Base-by-base conservation (phyloP, 2,888 invertebrate species). In the Ernsta delagoae region DNA sequence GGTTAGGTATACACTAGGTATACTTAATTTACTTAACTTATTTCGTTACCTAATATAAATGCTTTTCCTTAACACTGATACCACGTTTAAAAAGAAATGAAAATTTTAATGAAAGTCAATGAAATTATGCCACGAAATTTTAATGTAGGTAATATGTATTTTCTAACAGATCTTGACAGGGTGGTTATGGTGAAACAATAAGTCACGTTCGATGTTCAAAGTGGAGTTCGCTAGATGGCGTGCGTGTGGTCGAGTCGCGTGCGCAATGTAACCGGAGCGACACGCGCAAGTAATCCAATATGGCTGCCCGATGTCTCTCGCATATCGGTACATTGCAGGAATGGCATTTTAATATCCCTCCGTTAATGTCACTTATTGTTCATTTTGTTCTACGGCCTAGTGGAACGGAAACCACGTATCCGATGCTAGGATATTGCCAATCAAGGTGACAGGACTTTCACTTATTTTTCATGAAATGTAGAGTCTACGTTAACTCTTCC, bases 171-270 rank as follows among this genome's bases (percentile, higher is more conserved):
- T 9, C n/a, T 50, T 50, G 48, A 62, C 57, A 62, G 50, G 62
- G 68, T 54, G 68, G 57, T 62, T 68, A 62, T 57, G 62, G 56
- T 57, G 62, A 57, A 68, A 68, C 68, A 57, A 68, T 68, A 74
- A 80, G 79, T 82, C 83, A 81, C 83, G 83, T 82, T 79, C 77
- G 79, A 80, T 84, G 81, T 80, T 80, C 79, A 78, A 81, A 79
- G 79, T 81, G 73, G 75, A 74, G 75, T 75, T 75, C 82, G 77
- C 82, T 89, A 91, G 90, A 92, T 90, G 90, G 87, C 91, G 91
- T 86, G 90, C 86, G 92, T 91, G 93, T 92, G 92, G 92, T 88
- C 92, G 83, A 84, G 90, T 89, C 92, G 91, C 92, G 92, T 91
- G 92, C 92, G 91, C 91, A 85, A 77, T 80, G 88, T 85, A 91